Conservation (phyloP, 2,888 invertebrate species). For the Erebia ligea region DNA sequence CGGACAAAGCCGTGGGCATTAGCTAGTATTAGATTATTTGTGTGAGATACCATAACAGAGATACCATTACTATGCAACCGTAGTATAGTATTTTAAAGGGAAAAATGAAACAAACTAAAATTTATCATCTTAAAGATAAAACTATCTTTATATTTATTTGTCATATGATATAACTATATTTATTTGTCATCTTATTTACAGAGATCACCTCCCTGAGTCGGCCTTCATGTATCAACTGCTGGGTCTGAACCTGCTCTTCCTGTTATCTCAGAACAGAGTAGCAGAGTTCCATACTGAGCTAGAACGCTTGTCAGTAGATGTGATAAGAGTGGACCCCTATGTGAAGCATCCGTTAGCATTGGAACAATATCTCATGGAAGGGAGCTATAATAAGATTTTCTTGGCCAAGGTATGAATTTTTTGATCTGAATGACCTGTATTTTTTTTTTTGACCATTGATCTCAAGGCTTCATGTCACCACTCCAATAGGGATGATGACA, state of each 20-base stretch:
- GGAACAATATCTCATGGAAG: slow-evolving; percentile 99
- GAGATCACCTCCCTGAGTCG: slow-evolving; percentile 92
- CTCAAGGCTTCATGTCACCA: too few species aligned
- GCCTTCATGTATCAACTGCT: slow-evolving; percentile 96
- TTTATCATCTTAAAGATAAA: too few species aligned
- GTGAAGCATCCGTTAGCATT: slow-evolving; percentile 97
- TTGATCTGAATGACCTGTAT: neutral
- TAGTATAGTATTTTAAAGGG: too few species aligned
- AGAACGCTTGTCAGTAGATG: slow-evolving; percentile 95
- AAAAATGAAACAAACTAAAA: too few species aligned
- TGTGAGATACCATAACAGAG: too few species aligned
- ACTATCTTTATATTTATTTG: too few species aligned
- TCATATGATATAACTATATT: neutral
- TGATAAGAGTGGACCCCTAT: slow-evolving; percentile 96
- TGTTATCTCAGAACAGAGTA: slow-evolving; percentile 97
- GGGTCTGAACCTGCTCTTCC: slow-evolving; percentile 95
- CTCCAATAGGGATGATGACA: too few species aligned
- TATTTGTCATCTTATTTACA: slow-evolving; percentile 47
- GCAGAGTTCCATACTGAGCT: slow-evolving; percentile 99
- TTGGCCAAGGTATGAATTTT: slow-evolving; percentile 86
- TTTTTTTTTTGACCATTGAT: too few species aligned
- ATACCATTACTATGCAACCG: too few species aligned
- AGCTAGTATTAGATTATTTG: too few species aligned
- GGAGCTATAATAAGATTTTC: slow-evolving; percentile 98
- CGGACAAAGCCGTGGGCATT: too few species aligned